Conservation (phyloP, 2,113 vertebrate species). For the Dipodomys ordii region DNA sequence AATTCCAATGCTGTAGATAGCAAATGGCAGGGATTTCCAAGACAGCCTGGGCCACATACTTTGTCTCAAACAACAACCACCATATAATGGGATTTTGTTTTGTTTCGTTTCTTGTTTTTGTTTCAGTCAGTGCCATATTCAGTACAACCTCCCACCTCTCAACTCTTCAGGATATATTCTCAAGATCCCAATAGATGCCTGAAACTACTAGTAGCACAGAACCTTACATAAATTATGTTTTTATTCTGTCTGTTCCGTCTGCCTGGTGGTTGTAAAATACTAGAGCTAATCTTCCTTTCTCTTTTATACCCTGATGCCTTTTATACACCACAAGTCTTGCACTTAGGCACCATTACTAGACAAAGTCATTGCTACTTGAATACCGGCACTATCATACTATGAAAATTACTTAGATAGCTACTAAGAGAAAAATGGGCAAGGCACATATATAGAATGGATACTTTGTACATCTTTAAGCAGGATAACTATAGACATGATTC, state of each 20-base stretch:
- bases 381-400: neutral
- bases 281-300: neutral
- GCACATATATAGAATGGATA: neutral
- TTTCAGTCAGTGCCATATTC: too few species aligned
- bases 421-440: neutral
- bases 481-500: neutral
- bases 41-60: too few species aligned
- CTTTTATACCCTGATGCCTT: neutral
- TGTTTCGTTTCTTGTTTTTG: too few species aligned
- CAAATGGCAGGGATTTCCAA: too few species aligned
- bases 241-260: neutral
- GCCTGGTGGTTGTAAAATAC: neutral
- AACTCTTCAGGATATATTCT: neutral
- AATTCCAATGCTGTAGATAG: too few species aligned
- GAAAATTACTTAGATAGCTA: neutral
- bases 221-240: neutral
- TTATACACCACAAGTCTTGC: neutral
- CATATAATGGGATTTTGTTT: too few species aligned
- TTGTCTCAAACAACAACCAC: too few species aligned
- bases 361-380: neutral
- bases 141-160: neutral
- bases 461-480: neutral
- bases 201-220: neutral
- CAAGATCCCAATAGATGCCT: neutral
- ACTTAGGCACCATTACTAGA: neutral